These are phyloP conservation scores for Neomonachus schauinslandi DNA, from an alignment of 2,113 vertebrate species.

Conservation along the genomic window DNA sequence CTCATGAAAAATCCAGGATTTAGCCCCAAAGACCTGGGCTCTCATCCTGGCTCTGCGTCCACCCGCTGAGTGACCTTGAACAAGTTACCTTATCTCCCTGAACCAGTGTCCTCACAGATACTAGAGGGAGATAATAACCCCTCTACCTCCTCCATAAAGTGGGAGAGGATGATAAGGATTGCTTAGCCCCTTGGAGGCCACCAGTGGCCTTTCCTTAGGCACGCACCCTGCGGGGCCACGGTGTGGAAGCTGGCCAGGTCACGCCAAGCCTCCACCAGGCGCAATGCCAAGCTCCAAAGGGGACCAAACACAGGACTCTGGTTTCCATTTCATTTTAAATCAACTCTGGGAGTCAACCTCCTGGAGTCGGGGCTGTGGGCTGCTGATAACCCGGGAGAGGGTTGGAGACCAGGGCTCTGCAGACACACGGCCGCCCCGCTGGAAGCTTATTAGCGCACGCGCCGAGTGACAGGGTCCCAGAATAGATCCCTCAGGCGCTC, in stretches of 20 bases:
- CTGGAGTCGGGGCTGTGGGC: background rate
- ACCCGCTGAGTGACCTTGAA: background rate
- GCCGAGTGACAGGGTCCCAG: background rate
- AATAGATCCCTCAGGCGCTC: background rate
- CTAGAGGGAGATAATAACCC: background rate
- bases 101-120: background rate
- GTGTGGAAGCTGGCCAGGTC: background rate
- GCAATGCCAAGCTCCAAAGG: background rate
- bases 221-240: background rate
- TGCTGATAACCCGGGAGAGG: background rate
- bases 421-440: background rate
- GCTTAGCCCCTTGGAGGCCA: background rate
- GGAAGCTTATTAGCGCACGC: conserved; percentile 49
- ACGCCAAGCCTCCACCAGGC: background rate
- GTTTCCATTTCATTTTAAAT: conserved; percentile 33
- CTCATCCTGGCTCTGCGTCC: background rate
- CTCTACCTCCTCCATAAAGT: background rate
- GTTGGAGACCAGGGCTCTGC: background rate
- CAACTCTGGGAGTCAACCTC: background rate
- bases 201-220: background rate
- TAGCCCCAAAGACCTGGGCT: background rate
- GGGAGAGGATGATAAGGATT: background rate
- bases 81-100: background rate
- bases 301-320: background rate
- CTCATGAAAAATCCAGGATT: background rate